Percentiles rank a stretch among this genome's conserved stretches.
Conservation (phyloP, 2,888 invertebrate species). For the Diplolepis rosae region DNA sequence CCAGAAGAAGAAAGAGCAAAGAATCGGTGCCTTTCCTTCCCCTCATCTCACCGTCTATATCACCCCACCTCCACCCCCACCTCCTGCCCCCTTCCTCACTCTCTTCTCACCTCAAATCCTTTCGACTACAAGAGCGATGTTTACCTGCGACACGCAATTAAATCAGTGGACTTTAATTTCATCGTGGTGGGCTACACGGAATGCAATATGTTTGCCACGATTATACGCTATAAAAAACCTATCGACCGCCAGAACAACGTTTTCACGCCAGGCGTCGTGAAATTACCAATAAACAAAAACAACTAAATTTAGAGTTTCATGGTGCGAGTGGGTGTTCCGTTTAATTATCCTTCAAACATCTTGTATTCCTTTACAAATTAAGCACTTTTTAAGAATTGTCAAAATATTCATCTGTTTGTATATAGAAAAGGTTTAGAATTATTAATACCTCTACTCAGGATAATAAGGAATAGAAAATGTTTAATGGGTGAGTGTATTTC, state of each 20-base stretch:
- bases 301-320: neutral
- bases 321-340: neutral
- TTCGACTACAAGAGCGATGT: neutral
- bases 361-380: no score
- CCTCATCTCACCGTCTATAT: neutral
- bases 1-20: slow-evolving; percentile 5
- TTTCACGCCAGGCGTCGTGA: neutral
- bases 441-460: no score
- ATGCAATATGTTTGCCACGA: slow-evolving; percentile 10
- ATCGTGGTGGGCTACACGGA: neutral
- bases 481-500: neutral
- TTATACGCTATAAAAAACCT: neutral
- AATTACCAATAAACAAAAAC: neutral
- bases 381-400: no score
- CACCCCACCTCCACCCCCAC: neutral
- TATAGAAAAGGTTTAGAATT: no score
- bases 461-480: no score
- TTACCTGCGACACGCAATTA: neutral
- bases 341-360: neutral
- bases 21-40: neutral
- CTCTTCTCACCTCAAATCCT: slow-evolving; percentile 8
- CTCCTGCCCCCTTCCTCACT: slow-evolving; percentile 3
- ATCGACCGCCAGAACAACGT: neutral
- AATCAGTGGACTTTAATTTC: slow-evolving; percentile 10
- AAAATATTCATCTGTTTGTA: no score